Evolutionary conservation across 1,140 invertebrate species (phyloP), one percentile per base, ranked within the genome.

Genomic region (fruit fly (Drosophila melanogaster)): DNA sequence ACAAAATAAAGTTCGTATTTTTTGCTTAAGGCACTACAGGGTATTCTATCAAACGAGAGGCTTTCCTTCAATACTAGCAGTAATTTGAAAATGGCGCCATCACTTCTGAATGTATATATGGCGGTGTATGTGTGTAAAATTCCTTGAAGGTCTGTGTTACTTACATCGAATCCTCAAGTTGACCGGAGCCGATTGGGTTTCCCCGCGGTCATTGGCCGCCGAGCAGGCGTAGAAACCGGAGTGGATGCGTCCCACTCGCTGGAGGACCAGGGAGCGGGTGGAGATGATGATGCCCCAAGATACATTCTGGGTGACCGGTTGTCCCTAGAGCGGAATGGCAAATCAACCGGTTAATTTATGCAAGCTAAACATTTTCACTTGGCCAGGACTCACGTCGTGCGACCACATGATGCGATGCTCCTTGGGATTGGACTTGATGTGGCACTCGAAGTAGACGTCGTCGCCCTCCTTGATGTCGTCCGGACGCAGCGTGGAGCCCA

Each of bases 381-480:
- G 3, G 4, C n/a, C 11, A 12, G 40, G 26, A 96, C 96, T 95
- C 93, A 97, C 97, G 90, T 97, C 96, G 89, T 97, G 96, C 80
- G 95, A 96, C 97, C 97, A 98, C 12, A 95, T 95, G 59, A 98
- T 96, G 79, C 96, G 95, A 75, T 96, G 95, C 92, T 96, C 95
- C 84, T 95, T 94, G 8, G 97, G 97, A 93, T 97, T 97, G 10
- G 97, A 95, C 79, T 94, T 95, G 62, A 98, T 97, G 91, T 96
- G 95, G 92, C 97, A 98, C 90, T 97, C 97, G 81, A 98, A 98
- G 92, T 97, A 98, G n/a, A 98, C 96, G 92, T 98, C 97, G 87
- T 97, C 97, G 37, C 96, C 96, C 93, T 97, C 96, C 91, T 97
- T 97, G 90, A 98, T 98, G 90, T 97, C 96, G 78, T 96, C 95